Base-by-base conservation (phyloP, 2,113 vertebrate species). In the Pseudopodoces humilis region DNA sequence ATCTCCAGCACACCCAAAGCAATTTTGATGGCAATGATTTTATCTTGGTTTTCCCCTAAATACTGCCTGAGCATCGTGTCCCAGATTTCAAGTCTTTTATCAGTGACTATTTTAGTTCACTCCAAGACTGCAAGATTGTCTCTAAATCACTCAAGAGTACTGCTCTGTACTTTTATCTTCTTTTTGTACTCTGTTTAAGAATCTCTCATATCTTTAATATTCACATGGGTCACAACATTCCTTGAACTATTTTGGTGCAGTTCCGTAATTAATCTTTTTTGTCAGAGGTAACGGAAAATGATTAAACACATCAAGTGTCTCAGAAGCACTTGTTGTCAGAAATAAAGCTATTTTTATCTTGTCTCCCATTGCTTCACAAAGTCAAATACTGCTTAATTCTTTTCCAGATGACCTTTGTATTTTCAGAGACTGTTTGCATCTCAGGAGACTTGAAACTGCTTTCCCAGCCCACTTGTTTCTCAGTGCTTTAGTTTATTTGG, bases 291-390 rank as follows among this genome's bases (percentile, higher is more conserved):
- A 76, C 4, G 3, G 88, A 94, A 96, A 94, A 92, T 91, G 86
- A 97, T 97, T 95, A 96, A 97, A 96, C 83, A 83, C 95, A 92
- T 97, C 92, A 97, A 95, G 91, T 93, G 91, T 91, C 92, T 94
- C 92, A 86, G 92, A 96, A 95, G 92, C 76, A 94, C 89, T 97
- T 96, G 92, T 95, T 96, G 95, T 95, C 92, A 96, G 94, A 95
- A 96, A 82, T 88, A 90, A 95, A 91, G 83, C 83, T 96, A 92
- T 97, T 97, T 96, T 96, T 96, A 83, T 92, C 95, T 83, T 0
- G 0, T 95, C 88, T 95, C 91, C 52, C 83, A 78, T 91, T 93
- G 88, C 91, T 90, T 84, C 69, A 27, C 80, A 88, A 96, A 97
- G 86, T 92, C 88, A 92, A 90, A 88, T 70, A 47, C 95, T 1